Base-by-base conservation (phyloP, 2,113 vertebrate genomes). In the Pterocles orientalis region DNA sequence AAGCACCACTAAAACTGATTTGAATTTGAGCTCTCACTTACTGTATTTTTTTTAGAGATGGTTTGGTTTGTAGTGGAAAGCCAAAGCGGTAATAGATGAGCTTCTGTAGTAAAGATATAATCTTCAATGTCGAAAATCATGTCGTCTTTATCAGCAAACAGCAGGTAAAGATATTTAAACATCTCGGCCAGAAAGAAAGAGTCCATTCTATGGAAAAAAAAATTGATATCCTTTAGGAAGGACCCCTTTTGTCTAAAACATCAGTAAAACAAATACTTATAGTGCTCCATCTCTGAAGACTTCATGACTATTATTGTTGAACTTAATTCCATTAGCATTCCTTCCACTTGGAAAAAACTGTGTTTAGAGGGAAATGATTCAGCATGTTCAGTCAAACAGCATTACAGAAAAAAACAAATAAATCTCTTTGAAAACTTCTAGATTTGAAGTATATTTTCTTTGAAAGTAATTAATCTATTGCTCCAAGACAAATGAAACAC, bases 161-260 rank as follows among this genome's bases (percentile, higher is more conserved):
- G 97, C 91, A 99, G 97, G 96, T 99, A 99, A 77, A 99, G 98
- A 84, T 99, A 99, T 90, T 99, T 99, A 98, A 99, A 99, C 99
- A 99, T 99, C 98, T 99, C 99, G 0, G 99, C 99, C 71, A 99
- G 97, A 97, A 99, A 99, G 97, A 99, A 99, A 2, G 99, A 99
- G 96, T 99, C 99, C 99, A 99, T 99, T 93, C 99, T 99, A 93
- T 17, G 29, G 75, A 68, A 71, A 80, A 33, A 33, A 20, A 64
- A 48, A 13, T 2, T 18, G 7, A 88, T 31, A 45, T 23, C 14
- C 16, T 79, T 94, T 71, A 88, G 36, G 9, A 80, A 84, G 39
- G 66, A 14, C 12, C 19, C 10, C 25, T 26, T 56, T 68, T 51
- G 65, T 65, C 61, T 28, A 81, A 61, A 75, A 16, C 14, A 66